Evolutionary conservation across 2,888 invertebrate species (phyloP).

Genomic region (Sicus ferrugineus): DNA sequence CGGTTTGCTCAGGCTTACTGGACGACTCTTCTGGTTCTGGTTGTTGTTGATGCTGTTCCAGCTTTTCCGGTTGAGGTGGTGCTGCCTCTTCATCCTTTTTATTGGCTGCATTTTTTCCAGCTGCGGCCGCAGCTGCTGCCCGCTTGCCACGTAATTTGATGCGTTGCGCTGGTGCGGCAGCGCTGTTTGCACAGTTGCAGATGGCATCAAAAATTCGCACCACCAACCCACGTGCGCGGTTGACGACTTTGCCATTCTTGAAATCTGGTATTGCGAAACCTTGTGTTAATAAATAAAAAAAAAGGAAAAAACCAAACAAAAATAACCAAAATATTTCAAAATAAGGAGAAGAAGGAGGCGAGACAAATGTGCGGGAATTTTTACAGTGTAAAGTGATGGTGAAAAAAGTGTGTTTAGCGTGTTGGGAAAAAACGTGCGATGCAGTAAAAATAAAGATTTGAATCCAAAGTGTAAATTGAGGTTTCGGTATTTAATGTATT

Average conservation of each 20-base stretch:
- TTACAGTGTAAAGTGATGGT: too few relatives aligned
- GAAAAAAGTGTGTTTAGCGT: too few relatives aligned
- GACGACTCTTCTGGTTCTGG: neutral
- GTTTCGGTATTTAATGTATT: too few relatives aligned
- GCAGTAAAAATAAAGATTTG: too few relatives aligned
- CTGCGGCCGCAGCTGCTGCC: constrained; percentile 40
- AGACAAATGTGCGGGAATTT: too few relatives aligned
- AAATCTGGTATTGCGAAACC: constrained; percentile 56
- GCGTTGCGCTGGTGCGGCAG: constrained; percentile 67
- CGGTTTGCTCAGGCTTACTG: too few relatives aligned
- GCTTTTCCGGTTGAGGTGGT: neutral
- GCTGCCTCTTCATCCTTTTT: constrained; percentile 35
- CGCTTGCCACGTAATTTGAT: constrained; percentile 58
- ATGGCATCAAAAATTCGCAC: constrained; percentile 71
- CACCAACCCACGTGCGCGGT: constrained; percentile 70
- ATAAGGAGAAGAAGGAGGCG: neutral
- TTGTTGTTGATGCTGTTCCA: neutral
- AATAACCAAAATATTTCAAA: neutral
- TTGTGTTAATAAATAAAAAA: neutral
- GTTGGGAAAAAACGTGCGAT: too few relatives aligned
- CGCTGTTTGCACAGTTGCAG: constrained; percentile 72
- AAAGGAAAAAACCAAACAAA: neutral
- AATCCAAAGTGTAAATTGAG: too few relatives aligned
- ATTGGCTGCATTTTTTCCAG: constrained; percentile 30
- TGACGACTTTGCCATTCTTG: constrained; percentile 69